Evolutionary conservation across 2,113 vertebrate species (phyloP), one percentile per base, ranked within the genome.

Genomic region (Ranitomeya variabilis): DNA sequence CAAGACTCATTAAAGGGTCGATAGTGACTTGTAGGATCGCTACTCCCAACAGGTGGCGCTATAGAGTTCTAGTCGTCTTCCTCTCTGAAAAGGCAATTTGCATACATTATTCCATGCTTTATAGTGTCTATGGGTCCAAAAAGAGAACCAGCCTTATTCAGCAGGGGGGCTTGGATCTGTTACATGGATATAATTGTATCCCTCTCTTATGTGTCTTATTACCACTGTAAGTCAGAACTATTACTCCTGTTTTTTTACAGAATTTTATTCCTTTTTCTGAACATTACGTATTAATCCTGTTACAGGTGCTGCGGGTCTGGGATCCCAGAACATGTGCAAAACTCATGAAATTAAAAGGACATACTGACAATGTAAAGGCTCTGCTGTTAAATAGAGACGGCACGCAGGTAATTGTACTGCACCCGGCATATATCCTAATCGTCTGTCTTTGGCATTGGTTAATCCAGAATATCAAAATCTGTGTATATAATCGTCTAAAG

Each of bases 301-400:
- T 0, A 0, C 83, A 99, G 98, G 98, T 99, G 84, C 94, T 99
- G 76, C 95, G 98, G 91, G 98, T 99, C 21, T 99, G 98, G 98
- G 98, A 99, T 92, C 98, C 98, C 1, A 95, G 98, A 88, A 99
- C 98, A 31, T 99, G 98, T 91, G 98, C 98, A 79, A 99, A 99
- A 79, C 94, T 99, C 14, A 99, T 99, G 98, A 99, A 99, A 92
- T 96, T 99, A 16, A 99, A 99, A 93, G 98, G 98, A 9, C 98
- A 99, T 94, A 97, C 97, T 0, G 98, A 99, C 93, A 99, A 99
- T 0, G 98, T 99, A 0, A 99, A 99, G 92, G 97, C 98, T 0
- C 90, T 99, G 94, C 91, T 99, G 74, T 89, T 99, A 92, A 99
- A 99, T 94, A 95, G 96, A 91, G 98, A 99, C 16, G 98, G 98